Percentiles rank a stretch among this genome's conserved stretches.
Evolutionary conservation across 2,113 vertebrate species (phyloP).

Genomic region (Grammomys dolichurus): DNA sequence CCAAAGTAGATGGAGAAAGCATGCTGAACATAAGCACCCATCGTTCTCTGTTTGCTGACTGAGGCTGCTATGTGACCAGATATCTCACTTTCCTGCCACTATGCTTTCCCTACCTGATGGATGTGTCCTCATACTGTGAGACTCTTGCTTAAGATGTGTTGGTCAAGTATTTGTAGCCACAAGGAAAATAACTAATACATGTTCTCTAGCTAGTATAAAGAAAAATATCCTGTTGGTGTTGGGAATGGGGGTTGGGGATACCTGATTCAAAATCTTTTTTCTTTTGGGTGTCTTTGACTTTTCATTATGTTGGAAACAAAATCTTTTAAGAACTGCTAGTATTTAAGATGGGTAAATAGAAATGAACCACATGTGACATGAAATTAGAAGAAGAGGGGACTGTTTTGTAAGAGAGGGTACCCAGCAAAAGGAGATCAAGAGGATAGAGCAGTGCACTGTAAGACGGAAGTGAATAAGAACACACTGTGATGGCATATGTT

Average conservation of each 20-base stretch:
- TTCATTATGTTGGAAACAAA: constrained; percentile 8
- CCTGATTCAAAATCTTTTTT: neutral
- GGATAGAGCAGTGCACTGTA: neutral
- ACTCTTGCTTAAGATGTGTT: neutral
- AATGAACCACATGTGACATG: neutral
- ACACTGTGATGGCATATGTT: neutral
- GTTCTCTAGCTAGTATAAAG: neutral
- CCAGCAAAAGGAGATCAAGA: neutral
- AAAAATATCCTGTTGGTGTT: neutral
- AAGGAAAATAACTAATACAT: neutral
- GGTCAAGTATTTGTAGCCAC: neutral
- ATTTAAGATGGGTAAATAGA: neutral
- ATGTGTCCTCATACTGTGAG: neutral
- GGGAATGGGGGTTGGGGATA: neutral
- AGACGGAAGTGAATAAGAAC: neutral
- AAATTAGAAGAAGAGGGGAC: neutral
- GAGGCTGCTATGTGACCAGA: neutral
- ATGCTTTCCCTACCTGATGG: neutral
- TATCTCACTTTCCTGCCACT: neutral
- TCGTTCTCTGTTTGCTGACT: neutral
- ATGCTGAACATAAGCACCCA: neutral
- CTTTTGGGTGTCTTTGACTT: neutral
- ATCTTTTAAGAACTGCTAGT: neutral
- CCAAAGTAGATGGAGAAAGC: no score
- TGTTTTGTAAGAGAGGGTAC: neutral